Conservation (phyloP, 2,113 vertebrate species). For the Aptenodytes patagonicus region DNA sequence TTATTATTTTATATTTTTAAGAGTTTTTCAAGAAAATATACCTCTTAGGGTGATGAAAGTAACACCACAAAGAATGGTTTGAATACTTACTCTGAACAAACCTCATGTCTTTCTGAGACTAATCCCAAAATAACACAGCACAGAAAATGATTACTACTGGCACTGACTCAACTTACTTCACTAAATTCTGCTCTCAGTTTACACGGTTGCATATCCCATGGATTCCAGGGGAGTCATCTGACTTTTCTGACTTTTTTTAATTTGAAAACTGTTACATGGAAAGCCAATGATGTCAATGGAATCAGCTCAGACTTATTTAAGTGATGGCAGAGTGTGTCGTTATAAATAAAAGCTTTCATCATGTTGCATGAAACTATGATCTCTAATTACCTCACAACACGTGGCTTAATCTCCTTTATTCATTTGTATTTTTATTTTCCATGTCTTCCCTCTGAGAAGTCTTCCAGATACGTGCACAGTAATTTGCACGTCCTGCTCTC, state of each 20-base stretch:
- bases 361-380: background rate
- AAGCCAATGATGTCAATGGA: background rate
- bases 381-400: background rate
- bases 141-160: background rate
- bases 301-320: conserved; percentile 13
- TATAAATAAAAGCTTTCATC: conserved; percentile 46
- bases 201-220: background rate
- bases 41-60: background rate
- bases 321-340: background rate
- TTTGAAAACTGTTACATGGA: background rate
- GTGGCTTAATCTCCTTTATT: background rate
- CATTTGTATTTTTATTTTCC: background rate
- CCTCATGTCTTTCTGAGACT: background rate
- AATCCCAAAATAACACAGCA: background rate
- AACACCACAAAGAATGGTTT: background rate
- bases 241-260: background rate
- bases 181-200: background rate
- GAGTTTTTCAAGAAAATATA: background rate
- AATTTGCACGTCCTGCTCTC: background rate
- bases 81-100: background rate
- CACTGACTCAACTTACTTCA: background rate
- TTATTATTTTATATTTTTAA: background rate
- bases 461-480: background rate
- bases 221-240: background rate
- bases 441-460: background rate